Base-by-base conservation (phyloP, 1,140 invertebrate species). In the Orius insidiosus region DNA sequence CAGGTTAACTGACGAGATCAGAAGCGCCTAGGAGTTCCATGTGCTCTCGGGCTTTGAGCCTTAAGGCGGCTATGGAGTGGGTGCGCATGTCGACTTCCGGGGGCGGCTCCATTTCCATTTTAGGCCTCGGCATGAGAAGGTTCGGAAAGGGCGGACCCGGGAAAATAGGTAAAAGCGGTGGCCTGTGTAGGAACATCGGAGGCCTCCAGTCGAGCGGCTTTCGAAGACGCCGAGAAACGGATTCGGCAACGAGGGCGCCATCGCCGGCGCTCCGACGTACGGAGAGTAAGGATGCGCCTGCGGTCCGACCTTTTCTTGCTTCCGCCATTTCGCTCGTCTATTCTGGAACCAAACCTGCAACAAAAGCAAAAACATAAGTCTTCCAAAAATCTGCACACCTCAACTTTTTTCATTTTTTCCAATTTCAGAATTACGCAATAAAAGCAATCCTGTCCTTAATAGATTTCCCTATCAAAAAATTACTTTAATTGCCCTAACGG, bases 301-400 rank as follows among this genome's bases (percentile, higher is more conserved):
- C 0, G 87, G 86, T 1, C 86, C 58, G 7, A 59, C 79, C 61
- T 92, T 94, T 64, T 93, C 88, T 47, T 86, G 72, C 63, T 94
- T 93, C 37, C 90, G 70, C 84, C 86, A 92, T 65, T 94, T 95
- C 0, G 89, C 90, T 36, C 90, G 70, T 9, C 90, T 69, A 65
- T 95, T 95, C 69, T 95, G 89, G 65, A 95, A 95, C 90, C 90
- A 94, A 7, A 95, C 89, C 87, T 93, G 69, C n/a, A 71, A 68
- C 52, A 56, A 56, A 56, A 55, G 49, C 53, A 55, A 55, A 15
- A 47, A 47, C 14, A 46, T 10, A 32, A n/a, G n/a, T n/a, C n/a
- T 36, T 36, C 9, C 35, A 36, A 15, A 15, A 24, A 24, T 24
- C 24, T 4, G n/a, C n/a, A n/a, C n/a, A n/a, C n/a, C 24, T 3